Percentiles rank a stretch among this genome's conserved stretches.
These are phyloP conservation scores for Grammomys surdaster DNA, from an alignment of 2,113 vertebrate genomes.

Conservation along the genomic window DNA sequence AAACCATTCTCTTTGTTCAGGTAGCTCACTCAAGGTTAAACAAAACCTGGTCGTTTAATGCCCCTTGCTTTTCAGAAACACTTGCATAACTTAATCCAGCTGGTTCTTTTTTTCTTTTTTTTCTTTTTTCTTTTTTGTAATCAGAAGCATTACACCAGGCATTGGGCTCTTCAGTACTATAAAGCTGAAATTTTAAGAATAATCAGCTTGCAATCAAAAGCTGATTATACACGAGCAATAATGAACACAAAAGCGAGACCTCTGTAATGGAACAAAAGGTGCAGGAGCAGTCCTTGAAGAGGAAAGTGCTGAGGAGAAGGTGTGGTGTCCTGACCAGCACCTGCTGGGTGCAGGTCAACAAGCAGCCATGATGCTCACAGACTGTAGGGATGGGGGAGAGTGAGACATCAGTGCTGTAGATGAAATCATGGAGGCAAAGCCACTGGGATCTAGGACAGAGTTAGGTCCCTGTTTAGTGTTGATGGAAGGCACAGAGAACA, in stretches of 20 bases:
- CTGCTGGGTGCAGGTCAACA: background rate
- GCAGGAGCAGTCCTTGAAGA: conserved; percentile 45
- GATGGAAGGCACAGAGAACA: background rate
- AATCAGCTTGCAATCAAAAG: conserved; percentile 82
- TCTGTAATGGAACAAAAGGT: conserved; percentile 28
- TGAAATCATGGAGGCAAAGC: background rate
- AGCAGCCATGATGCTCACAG: background rate
- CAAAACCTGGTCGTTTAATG: conserved; percentile 57
- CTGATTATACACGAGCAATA: conserved; percentile 73
- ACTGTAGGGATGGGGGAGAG: background rate
- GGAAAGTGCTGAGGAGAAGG: background rate
- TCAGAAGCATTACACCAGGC: conserved; percentile 33
- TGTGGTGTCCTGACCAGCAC: conserved; percentile 17
- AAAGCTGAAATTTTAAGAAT: conserved; percentile 80
- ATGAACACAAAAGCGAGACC: conserved; percentile 72
- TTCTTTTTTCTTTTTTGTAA: background rate
- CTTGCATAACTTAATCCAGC: conserved; percentile 56
- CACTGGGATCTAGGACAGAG: background rate
- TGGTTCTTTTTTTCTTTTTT: background rate
- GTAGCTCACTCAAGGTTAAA: conserved; percentile 81
- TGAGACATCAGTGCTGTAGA: background rate
- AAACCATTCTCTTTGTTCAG: conserved; percentile 67
- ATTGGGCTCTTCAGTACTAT: conserved; percentile 46
- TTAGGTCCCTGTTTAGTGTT: background rate
- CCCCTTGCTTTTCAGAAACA: conserved; percentile 53